Evolutionary conservation across 2,888 invertebrate species (phyloP).

Genomic region (Ophion ventricosus): DNA sequence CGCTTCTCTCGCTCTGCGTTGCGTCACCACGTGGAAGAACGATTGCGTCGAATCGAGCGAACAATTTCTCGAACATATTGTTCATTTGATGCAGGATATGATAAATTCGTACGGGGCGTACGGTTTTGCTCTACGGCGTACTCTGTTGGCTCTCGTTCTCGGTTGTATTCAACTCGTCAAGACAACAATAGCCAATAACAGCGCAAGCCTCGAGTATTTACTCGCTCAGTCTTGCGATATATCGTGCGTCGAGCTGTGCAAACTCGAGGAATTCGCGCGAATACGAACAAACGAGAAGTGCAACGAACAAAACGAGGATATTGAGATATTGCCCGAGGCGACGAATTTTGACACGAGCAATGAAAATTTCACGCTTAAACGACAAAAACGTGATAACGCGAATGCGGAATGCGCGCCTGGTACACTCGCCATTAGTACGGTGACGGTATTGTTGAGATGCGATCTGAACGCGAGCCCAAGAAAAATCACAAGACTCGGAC

Average conservation of each 20-base stretch:
- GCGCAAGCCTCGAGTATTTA: slow-evolving; percentile 77
- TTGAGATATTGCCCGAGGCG: neutral
- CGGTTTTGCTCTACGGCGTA: slow-evolving; percentile 77
- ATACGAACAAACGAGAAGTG: slow-evolving; percentile 60
- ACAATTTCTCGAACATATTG: slow-evolving; percentile 73
- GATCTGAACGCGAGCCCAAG: slow-evolving; percentile 63
- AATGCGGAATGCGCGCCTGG: slow-evolving; percentile 77
- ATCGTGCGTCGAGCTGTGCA: slow-evolving; percentile 78
- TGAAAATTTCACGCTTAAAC: slow-evolving; percentile 11
- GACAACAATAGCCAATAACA: slow-evolving; percentile 74
- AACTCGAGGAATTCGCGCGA: slow-evolving; percentile 75
- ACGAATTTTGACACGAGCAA: neutral
- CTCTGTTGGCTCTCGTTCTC: slow-evolving; percentile 77
- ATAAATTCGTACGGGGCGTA: slow-evolving; percentile 77
- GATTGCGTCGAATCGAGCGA: slow-evolving; percentile 75
- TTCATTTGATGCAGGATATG: slow-evolving; percentile 78
- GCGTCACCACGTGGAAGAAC: slow-evolving; percentile 77
- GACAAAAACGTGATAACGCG: slow-evolving; percentile 63
- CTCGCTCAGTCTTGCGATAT: slow-evolving; percentile 77
- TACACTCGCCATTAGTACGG: slow-evolving; percentile 78
- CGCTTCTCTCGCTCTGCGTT: slow-evolving; percentile 78
- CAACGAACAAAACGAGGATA: slow-evolving; percentile 52
- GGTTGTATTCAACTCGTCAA: slow-evolving; percentile 78
- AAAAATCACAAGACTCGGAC: slow-evolving; percentile 65
- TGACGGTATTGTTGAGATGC: slow-evolving; percentile 76